These are phyloP conservation scores for Tarsius wallacei DNA, from an alignment of 2,797 vertebrate genomes.

Conservation along the genomic window DNA sequence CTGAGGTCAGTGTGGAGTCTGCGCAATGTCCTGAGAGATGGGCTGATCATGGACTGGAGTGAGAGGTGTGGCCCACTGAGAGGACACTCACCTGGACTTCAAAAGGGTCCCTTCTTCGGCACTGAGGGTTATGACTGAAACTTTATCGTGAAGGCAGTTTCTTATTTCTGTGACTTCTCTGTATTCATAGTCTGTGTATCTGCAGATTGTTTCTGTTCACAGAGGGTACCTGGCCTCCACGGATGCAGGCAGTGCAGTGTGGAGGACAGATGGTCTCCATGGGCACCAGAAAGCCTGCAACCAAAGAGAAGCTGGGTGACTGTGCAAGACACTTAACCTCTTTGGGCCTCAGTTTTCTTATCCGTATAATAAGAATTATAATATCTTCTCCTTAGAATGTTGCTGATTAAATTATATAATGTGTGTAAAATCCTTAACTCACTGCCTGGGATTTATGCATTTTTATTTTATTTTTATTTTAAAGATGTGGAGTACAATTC, in stretches of 20 bases:
- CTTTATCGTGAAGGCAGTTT: accelerated
- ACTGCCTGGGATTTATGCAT: not conserved
- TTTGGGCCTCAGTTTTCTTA: not conserved
- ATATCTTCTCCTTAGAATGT: not conserved
- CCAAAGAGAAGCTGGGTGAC: not conserved
- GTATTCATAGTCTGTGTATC: not conserved
- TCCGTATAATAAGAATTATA: not conserved
- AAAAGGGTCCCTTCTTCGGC: not conserved
- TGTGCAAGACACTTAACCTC: not conserved
- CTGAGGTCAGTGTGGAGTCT: not conserved
- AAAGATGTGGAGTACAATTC: too few relatives aligned
- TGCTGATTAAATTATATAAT: not conserved
- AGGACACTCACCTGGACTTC: not conserved
- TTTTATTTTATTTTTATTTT: too few relatives aligned
- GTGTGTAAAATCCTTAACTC: not conserved
- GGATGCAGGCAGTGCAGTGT: not conserved
- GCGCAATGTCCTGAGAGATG: not conserved
- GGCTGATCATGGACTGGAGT: too few relatives aligned
- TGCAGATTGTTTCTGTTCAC: not conserved
- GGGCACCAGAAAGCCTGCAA: not conserved
- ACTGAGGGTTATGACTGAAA: not conserved
- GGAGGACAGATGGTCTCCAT: too few relatives aligned
- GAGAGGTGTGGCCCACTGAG: accelerated
- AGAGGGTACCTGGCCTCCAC: not conserved
- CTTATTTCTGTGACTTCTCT: not conserved